Conservation (phyloP, 1,140 invertebrate genomes). For the Druon quercuslanigerum region DNA sequence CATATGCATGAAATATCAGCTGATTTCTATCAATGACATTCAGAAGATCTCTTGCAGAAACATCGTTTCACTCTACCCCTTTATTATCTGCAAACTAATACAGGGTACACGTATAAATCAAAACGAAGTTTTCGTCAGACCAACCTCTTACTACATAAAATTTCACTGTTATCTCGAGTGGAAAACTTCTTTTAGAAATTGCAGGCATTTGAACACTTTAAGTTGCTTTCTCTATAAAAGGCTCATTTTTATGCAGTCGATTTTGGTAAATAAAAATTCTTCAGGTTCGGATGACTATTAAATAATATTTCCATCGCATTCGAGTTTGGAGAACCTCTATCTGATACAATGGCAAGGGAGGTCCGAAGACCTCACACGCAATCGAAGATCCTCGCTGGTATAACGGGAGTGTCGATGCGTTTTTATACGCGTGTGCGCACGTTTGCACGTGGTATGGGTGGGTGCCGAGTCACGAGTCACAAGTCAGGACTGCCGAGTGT, state of each 20-base stretch:
- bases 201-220: too few species aligned
- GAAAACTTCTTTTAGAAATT: too few species aligned
- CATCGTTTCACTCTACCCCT: too few species aligned
- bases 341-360: conserved; percentile 16
- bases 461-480: conserved; percentile 58
- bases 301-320: conserved; percentile 48
- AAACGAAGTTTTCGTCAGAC: too few species aligned
- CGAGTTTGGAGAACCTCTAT: not conserved
- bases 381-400: not conserved
- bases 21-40: too few species aligned
- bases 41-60: too few species aligned
- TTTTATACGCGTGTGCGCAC: conserved; percentile 1
- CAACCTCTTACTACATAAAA: too few species aligned
- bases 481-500: conserved; percentile 45
- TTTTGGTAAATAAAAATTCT: conserved; percentile 35
- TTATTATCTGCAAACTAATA: too few species aligned
- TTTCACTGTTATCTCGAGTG: too few species aligned
- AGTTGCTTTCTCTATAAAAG: not conserved
- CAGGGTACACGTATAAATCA: too few species aligned
- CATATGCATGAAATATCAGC: too few species aligned
- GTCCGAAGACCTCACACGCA: not conserved
- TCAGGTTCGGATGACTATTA: conserved; percentile 46
- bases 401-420: conserved; percentile 23
- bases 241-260: not conserved
- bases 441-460: conserved; percentile 39